These are phyloP conservation scores for Anolis sagrei DNA, from an alignment of 2,113 vertebrate species.

Conservation along the genomic window DNA sequence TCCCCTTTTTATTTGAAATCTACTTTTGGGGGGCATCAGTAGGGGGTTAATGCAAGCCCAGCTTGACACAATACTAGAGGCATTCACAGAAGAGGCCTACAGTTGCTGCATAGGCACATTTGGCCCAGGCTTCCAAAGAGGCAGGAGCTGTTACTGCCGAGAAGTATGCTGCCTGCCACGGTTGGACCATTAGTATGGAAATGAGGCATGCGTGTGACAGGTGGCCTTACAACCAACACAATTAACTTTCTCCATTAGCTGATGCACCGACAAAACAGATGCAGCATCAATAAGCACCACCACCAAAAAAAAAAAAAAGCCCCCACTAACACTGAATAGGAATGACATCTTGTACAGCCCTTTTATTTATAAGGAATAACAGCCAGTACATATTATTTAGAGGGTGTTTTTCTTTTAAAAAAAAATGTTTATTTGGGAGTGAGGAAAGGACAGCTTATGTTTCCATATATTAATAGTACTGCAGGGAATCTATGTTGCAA, in stretches of 20 bases:
- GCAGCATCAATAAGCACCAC: slow-evolving; percentile 83
- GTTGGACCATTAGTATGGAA: slow-evolving; percentile 93
- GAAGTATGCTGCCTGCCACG: slow-evolving; percentile 84
- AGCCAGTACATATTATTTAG: slow-evolving; percentile 69
- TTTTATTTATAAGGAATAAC: slow-evolving; percentile 82
- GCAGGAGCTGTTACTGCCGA: slow-evolving; percentile 79
- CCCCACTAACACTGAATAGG: slow-evolving; percentile 78
- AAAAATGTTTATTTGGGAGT: slow-evolving; percentile 6
- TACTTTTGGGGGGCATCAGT: background rate
- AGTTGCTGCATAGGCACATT: slow-evolving; percentile 78
- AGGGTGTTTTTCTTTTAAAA: slow-evolving; percentile 31
- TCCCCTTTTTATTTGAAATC: background rate
- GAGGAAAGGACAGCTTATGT: slow-evolving; percentile 20
- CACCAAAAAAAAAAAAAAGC: slow-evolving; percentile 62
- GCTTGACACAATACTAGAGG: slow-evolving; percentile 70
- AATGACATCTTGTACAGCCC: slow-evolving; percentile 79
- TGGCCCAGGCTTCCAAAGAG: slow-evolving; percentile 79
- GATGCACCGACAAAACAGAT: slow-evolving; percentile 88
- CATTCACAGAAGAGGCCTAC: slow-evolving; percentile 68
- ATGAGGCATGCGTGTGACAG: slow-evolving; percentile 94
- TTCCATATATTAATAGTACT: slow-evolving; percentile 22
- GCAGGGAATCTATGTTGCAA: slow-evolving; percentile 20
- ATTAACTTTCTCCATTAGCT: slow-evolving; percentile 94
- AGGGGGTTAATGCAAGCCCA: slow-evolving; percentile 62
- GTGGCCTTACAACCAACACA: slow-evolving; percentile 95